Conservation (phyloP, 2,888 invertebrate genomes). For the Andricus curvator region DNA sequence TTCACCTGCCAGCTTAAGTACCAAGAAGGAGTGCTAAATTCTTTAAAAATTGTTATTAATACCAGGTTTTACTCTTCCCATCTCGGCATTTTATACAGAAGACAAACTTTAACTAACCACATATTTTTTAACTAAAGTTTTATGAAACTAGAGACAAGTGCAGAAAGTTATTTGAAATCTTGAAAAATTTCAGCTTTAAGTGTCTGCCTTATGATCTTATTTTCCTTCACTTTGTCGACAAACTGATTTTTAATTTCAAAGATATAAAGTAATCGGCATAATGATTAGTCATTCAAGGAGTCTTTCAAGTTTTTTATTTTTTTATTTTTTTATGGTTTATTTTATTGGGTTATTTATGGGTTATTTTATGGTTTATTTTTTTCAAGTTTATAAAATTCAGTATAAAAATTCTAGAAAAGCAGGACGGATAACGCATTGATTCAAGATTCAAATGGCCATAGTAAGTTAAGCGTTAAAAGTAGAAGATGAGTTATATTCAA, state of each 20-base stretch:
- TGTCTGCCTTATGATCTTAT: background rate
- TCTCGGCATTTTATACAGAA: background rate
- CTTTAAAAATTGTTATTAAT: conserved; percentile 20
- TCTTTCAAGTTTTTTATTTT: too few species aligned
- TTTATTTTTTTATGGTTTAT: too few species aligned
- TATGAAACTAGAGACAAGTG: background rate
- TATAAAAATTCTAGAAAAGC: too few species aligned
- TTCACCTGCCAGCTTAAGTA: conserved; percentile 26
- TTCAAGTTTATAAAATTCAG: too few species aligned
- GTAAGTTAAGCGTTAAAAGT: too few species aligned
- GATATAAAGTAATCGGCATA: background rate
- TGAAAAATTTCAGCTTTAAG: background rate
- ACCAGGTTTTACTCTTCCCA: background rate
- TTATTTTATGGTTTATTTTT: too few species aligned
- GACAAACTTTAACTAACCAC: background rate
- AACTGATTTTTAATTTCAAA: background rate
- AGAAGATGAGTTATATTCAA: too few species aligned
- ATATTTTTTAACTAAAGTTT: background rate
- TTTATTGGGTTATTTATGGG: too few species aligned
- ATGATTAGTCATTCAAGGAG: too few species aligned
- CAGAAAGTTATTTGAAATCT: background rate
- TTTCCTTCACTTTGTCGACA: background rate
- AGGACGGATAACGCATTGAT: too few species aligned
- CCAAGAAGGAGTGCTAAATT: background rate
- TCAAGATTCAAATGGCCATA: too few species aligned